Base-by-base conservation (phyloP, 2,113 vertebrate species). In the Notothenia coriiceps region DNA sequence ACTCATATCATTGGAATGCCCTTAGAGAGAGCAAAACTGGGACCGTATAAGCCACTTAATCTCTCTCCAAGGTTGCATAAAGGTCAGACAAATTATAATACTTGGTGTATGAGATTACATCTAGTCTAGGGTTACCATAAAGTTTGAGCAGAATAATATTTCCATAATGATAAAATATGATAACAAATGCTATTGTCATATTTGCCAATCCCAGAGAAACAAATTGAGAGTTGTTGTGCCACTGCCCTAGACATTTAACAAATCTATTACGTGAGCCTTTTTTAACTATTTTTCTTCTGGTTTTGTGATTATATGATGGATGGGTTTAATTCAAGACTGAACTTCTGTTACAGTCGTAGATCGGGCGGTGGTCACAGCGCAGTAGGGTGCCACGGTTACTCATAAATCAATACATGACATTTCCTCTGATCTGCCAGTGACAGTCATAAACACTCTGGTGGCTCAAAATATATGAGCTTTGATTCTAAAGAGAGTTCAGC, bases 371-470 rank as follows among this genome's bases (percentile, higher is more conserved):
- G 77, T 56, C 56, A 63, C 52, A 78, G 79, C 86, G 65, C 84
- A 82, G 84, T 18, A 5, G 68, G 86, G 63, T 47, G 86, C 71
- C 50, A 17, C 49, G 52, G 69, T 64, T 47, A 5, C 80, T 68
- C 90, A 89, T 90, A 84, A 91, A 92, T 93, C 91, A 92, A 44
- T 51, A 55, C 47, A 43, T 65, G 77, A 77, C 86, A 79, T 79
- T 61, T 54, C 51, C 69, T 70, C 35, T 78, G 87, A 75, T 85
- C 75, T 83, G 47, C 64, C 51, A 56, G 65, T 82, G 62, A 79
- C 80, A 72, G 49, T 77, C 43, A 69, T 56, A 70, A 92, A 84
- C 79, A 82, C 57, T 62, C 56, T 44, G 66, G 69, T 69, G 64
- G 29, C 67, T 55, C 18, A 67, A 17, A 77, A 55, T 33, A 57